These are phyloP conservation scores for Hemiscyllium ocellatum DNA, from an alignment of 2,113 vertebrate genomes.

Conservation along the genomic window DNA sequence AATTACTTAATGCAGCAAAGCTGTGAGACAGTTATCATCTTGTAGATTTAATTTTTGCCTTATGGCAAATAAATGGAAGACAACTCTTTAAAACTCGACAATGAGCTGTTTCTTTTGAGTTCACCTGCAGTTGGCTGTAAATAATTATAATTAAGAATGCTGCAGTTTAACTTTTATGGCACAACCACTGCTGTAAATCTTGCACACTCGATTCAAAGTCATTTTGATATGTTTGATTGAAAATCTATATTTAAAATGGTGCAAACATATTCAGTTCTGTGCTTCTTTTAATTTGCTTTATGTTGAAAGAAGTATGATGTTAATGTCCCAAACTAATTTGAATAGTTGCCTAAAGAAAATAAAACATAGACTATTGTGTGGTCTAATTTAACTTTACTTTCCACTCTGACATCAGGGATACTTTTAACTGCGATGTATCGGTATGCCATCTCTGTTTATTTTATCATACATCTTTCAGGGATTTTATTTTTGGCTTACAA, in stretches of 20 bases:
- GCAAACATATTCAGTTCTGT: background rate
- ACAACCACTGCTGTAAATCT: slow-evolving; percentile 34
- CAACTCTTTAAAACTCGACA: slow-evolving; percentile 1
- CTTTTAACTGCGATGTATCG: slow-evolving; percentile 45
- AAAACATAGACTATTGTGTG: slow-evolving; percentile 40
- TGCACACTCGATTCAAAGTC: background rate
- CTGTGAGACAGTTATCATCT: background rate
- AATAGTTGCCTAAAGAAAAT: slow-evolving; percentile 40
- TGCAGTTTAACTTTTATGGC: slow-evolving; percentile 13
- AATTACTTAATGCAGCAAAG: background rate
- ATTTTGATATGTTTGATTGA: slow-evolving; percentile 3
- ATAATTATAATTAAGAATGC: slow-evolving; percentile 3
- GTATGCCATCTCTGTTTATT: slow-evolving; percentile 37
- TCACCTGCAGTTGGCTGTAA: slow-evolving; percentile 24
- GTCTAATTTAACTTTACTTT: slow-evolving; percentile 42
- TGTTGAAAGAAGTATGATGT: background rate
- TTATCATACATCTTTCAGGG: slow-evolving; percentile 46
- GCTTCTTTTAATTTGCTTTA: background rate
- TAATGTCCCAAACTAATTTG: slow-evolving; percentile 9
- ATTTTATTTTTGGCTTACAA: slow-evolving; percentile 40
- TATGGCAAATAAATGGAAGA: slow-evolving; percentile 13
- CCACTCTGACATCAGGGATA: slow-evolving; percentile 60
- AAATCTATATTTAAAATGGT: slow-evolving; percentile 23
- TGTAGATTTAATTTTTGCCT: background rate
- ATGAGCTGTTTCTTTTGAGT: background rate